phyloP scores from a whole-genome alignment of 2,888 invertebrate species.

The Hirudinaria manillensis region DNA sequence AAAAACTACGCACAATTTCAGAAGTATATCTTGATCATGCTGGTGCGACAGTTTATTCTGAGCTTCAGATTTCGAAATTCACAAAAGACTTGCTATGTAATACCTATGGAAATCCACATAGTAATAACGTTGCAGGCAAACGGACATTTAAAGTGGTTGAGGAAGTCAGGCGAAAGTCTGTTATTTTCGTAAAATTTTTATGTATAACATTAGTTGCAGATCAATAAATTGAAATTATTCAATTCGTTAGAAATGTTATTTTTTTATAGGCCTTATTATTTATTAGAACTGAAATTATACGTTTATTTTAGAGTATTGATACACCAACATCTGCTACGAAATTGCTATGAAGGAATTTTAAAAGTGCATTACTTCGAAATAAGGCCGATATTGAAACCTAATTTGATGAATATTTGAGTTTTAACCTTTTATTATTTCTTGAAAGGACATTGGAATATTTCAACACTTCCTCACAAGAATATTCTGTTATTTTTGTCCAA shows the following conservation, averaged over 20 bases:
- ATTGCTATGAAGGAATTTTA: neutral
- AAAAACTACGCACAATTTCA: neutral
- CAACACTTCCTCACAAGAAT: conserved; percentile 71
- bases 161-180: conserved; percentile 70
- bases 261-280: too few relatives aligned
- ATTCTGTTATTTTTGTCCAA: conserved; percentile 84
- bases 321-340: neutral
- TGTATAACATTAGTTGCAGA: neutral
- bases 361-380: too few relatives aligned
- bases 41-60: conserved; percentile 75
- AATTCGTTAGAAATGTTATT: too few relatives aligned
- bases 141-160: conserved; percentile 77
- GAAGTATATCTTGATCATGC: conserved; percentile 76
- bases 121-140: conserved; percentile 66
- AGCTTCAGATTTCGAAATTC: conserved; percentile 66
- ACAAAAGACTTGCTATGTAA: conserved; percentile 65
- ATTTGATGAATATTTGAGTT: neutral
- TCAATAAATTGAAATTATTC: too few relatives aligned
- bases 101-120: conserved; percentile 85
- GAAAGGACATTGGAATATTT: conserved; percentile 76
- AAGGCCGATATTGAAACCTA: too few relatives aligned
- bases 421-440: conserved; percentile 37
- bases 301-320: neutral
- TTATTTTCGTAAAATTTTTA: neutral
- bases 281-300: too few relatives aligned